A percentile compares a stretch with the other conserved stretches of the same genome.
phyloP scores from a whole-genome alignment of 2,888 invertebrate species.

The Agriotes lineatus region DNA sequence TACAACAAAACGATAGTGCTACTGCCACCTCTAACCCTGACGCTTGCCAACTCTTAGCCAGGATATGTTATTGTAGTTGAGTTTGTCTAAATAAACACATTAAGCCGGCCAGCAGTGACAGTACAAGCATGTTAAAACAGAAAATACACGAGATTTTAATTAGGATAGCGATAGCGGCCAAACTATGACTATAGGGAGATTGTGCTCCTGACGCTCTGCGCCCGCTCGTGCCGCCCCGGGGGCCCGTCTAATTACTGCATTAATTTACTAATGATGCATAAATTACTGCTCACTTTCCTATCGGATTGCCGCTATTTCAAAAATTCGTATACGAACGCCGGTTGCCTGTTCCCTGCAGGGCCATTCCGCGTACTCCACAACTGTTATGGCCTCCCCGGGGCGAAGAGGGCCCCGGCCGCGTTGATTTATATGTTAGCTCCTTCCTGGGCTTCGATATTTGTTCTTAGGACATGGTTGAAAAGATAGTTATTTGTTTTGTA shows the following conservation, averaged over 20 bases:
- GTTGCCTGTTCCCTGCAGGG: background rate
- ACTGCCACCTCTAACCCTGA: too few species aligned
- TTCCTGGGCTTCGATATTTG: too few species aligned
- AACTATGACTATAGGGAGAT: conserved; percentile 43
- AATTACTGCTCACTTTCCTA: conserved; percentile 37
- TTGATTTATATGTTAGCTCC: too few species aligned
- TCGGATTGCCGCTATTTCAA: conserved; percentile 6
- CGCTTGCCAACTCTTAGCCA: too few species aligned
- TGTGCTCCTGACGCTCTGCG: conserved; percentile 52
- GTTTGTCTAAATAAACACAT: conserved; percentile 42
- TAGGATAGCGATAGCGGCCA: conserved; percentile 58
- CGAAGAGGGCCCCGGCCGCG: too few species aligned
- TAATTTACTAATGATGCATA: conserved; percentile 52
- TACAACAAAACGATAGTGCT: too few species aligned
- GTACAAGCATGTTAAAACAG: conserved; percentile 59
- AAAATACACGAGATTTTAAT: conserved; percentile 61
- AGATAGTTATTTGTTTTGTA: too few species aligned
- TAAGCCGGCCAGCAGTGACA: conserved; percentile 58
- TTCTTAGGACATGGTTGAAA: too few species aligned
- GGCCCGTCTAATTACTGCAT: conserved; percentile 50
- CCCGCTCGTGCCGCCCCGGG: too few species aligned
- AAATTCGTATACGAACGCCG: background rate
- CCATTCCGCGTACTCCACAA: too few species aligned
- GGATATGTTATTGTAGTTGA: too few species aligned
- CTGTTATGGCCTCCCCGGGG: too few species aligned